phyloP scores from a whole-genome alignment of 2,888 invertebrate genomes.

The Protophormia terraenovae region DNA sequence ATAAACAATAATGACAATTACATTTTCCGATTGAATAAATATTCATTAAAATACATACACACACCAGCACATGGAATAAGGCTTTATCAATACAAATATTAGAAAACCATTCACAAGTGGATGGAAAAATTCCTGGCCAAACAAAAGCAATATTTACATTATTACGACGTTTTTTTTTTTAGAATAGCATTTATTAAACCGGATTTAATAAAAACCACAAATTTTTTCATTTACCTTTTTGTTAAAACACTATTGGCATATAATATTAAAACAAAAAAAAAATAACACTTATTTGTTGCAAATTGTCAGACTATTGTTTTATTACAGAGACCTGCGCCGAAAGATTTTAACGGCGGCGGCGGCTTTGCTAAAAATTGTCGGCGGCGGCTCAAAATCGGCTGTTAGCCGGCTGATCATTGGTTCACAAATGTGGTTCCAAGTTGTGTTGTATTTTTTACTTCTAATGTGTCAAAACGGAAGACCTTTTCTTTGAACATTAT shows the following conservation, averaged over 20 bases:
- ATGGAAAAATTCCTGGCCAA: background rate
- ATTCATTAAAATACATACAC: background rate
- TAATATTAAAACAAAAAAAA: background rate
- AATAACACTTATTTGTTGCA: background rate
- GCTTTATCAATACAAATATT: background rate
- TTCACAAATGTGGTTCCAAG: no score
- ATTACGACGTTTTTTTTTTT: no score
- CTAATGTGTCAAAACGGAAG: no score
- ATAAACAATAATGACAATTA: constrained; percentile 18
- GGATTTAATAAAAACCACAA: background rate
- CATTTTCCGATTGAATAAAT: constrained; percentile 33
- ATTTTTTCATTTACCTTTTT: constrained; percentile 5
- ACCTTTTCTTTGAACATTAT: no score
- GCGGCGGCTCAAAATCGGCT: no score
- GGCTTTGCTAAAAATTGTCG: no score
- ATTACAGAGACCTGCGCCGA: no score
- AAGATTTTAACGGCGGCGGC: no score
- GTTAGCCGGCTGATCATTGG: no score
- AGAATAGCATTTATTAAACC: background rate
- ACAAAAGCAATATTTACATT: no score
- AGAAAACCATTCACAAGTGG: background rate
- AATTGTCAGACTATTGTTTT: constrained; percentile 13
- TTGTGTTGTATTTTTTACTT: no score
- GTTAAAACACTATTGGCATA: background rate
- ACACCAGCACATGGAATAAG: background rate